A percentile compares a stretch with the other conserved stretches of the same genome.
Evolutionary conservation across 2,113 vertebrate species (phyloP).

Genomic region (Melospiza melodia): DNA sequence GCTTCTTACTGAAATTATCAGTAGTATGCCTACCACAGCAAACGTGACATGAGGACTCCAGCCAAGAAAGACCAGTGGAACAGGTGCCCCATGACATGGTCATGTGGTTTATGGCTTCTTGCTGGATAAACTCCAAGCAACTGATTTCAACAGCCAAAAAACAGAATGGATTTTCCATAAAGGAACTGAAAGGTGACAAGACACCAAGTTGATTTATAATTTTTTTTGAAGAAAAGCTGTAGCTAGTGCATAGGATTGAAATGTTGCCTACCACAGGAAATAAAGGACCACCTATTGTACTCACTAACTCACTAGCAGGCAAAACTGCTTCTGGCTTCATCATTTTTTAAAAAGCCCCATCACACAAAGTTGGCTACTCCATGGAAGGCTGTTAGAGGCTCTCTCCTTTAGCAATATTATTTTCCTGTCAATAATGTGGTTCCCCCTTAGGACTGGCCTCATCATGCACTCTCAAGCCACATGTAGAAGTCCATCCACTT

Average conservation of each 20-base stretch:
- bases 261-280: neutral
- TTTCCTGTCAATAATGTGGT: neutral
- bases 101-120: neutral
- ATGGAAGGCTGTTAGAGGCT: neutral
- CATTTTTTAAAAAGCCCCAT: neutral
- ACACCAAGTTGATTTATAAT: neutral
- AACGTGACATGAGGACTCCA: neutral
- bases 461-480: accelerated
- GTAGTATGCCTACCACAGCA: neutral
- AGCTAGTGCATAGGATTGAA: neutral
- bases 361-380: neutral
- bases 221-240: neutral
- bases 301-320: neutral
- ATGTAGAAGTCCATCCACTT: neutral
- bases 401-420: neutral
- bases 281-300: neutral
- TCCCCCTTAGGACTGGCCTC: neutral
- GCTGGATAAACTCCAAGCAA: neutral
- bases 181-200: neutral
- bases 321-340: neutral
- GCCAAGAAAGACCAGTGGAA: neutral
- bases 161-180: neutral
- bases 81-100: neutral
- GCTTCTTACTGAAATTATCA: neutral
- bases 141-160: neutral